Evolutionary conservation across 2,888 invertebrate genomes (phyloP).

Genomic region (Branchipolynoe longqiensis): DNA sequence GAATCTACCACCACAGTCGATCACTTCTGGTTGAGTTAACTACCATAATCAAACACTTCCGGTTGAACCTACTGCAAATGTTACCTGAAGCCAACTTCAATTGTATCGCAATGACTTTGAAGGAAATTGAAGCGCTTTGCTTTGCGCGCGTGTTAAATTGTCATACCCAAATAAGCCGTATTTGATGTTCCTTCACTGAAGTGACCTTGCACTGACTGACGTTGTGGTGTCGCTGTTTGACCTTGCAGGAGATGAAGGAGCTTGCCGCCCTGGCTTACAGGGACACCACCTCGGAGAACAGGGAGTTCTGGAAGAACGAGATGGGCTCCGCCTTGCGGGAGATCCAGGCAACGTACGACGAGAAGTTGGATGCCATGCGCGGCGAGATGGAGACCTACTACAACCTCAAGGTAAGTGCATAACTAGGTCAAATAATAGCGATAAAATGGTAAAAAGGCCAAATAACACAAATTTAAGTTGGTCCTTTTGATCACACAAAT

Average conservation of each 20-base stretch:
- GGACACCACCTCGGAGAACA: conserved; percentile 83
- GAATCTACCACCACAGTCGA: background rate
- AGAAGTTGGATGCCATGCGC: conserved; percentile 81
- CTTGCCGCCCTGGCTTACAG: conserved; percentile 83
- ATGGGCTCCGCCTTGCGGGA: conserved; percentile 83
- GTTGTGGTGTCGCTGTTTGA: background rate
- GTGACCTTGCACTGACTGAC: background rate
- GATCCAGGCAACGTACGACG: conserved; percentile 83
- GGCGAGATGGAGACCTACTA: conserved; percentile 83
- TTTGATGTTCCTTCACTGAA: background rate
- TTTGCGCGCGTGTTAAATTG: too few species aligned
- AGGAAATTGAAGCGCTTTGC: background rate
- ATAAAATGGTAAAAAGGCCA: too few species aligned
- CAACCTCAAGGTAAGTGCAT: conserved; percentile 82
- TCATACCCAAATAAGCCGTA: too few species aligned
- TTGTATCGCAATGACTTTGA: background rate
- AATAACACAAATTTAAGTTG: too few species aligned
- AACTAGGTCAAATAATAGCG: too few species aligned
- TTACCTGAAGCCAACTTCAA: background rate
- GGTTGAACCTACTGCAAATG: conserved; percentile 13
- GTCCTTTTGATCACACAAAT: too few species aligned
- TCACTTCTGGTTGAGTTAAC: background rate
- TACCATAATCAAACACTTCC: background rate
- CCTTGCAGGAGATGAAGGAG: conserved; percentile 82
- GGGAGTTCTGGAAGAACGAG: conserved; percentile 84